A percentile compares a stretch with the other conserved stretches of the same genome.
phyloP scores from a whole-genome alignment of 1,140 invertebrate genomes.

The Eubasilissa regina region DNA sequence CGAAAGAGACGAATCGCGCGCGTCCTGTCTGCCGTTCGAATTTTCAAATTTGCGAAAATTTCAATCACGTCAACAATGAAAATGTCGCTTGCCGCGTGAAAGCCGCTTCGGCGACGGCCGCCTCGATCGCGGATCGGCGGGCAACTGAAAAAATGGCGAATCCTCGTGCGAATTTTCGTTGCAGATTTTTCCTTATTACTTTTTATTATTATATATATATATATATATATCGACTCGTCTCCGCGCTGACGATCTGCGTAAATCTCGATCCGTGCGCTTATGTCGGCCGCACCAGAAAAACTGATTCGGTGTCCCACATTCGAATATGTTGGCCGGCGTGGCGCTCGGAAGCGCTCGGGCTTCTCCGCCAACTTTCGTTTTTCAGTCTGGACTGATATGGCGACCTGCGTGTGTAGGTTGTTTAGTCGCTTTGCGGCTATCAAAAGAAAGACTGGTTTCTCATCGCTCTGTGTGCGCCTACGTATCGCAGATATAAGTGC shows the following conservation, averaged over 20 bases:
- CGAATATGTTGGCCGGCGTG: conserved; percentile 45
- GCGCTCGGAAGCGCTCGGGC: conserved; percentile 43
- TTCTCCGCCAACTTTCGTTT: conserved; percentile 50
- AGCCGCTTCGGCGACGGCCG: neutral
- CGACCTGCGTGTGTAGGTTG: conserved; percentile 9
- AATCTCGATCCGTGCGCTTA: conserved; percentile 35
- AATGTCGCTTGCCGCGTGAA: neutral
- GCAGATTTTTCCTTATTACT: conserved; percentile 41
- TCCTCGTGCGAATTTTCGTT: conserved; percentile 43
- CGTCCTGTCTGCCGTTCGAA: neutral
- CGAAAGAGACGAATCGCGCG: neutral
- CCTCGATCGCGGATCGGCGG: neutral
- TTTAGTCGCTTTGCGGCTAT: conserved; percentile 27
- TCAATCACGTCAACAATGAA: neutral
- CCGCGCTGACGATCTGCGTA: neutral
- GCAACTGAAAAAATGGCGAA: conserved; percentile 38
- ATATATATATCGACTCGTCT: conserved; percentile 15
- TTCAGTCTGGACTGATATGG: conserved; percentile 44
- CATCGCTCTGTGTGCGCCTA: neutral
- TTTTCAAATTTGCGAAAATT: conserved; percentile 11
- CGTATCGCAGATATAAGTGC: neutral
- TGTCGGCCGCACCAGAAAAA: conserved; percentile 45
- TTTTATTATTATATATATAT: no score
- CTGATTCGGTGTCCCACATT: conserved; percentile 49
- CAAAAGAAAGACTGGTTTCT: conserved; percentile 36